phyloP scores from a whole-genome alignment of 2,113 vertebrate species.

The Plectropomus leopardus region DNA sequence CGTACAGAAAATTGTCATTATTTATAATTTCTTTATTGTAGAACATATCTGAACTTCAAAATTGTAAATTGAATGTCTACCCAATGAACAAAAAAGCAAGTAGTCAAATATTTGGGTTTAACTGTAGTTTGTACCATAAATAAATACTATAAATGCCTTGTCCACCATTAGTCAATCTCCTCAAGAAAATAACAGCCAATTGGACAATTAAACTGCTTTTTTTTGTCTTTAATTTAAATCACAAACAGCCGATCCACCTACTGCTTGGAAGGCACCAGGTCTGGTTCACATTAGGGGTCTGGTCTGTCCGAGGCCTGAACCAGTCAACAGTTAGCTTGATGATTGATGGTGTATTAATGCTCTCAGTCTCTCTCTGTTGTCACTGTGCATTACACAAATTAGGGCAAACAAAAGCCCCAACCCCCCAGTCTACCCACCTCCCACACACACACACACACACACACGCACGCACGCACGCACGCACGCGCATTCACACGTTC shows the following conservation, averaged over 20 bases:
- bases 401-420: conserved; percentile 83
- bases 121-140: background rate
- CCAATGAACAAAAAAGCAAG: too few species aligned
- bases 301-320: conserved; percentile 58
- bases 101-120: too few species aligned
- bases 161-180: background rate
- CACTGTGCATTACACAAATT: conserved; percentile 91
- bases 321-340: conserved; percentile 84
- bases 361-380: conserved; percentile 85
- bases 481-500: conserved; percentile 43
- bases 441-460: conserved; percentile 36
- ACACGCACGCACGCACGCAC: conserved; percentile 28
- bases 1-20: too few species aligned
- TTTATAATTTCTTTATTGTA: too few species aligned
- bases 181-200: conserved; percentile 1
- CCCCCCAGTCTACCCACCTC: conserved; percentile 59
- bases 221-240: conserved; percentile 56
- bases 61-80: too few species aligned
- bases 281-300: conserved; percentile 80
- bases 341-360: conserved; percentile 90
- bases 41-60: too few species aligned
- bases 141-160: background rate
- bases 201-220: background rate
- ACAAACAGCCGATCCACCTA: conserved; percentile 77
- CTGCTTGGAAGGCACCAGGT: conserved; percentile 67